Conservation (phyloP, 1,140 invertebrate species). For the Eufriesea mexicana region DNA sequence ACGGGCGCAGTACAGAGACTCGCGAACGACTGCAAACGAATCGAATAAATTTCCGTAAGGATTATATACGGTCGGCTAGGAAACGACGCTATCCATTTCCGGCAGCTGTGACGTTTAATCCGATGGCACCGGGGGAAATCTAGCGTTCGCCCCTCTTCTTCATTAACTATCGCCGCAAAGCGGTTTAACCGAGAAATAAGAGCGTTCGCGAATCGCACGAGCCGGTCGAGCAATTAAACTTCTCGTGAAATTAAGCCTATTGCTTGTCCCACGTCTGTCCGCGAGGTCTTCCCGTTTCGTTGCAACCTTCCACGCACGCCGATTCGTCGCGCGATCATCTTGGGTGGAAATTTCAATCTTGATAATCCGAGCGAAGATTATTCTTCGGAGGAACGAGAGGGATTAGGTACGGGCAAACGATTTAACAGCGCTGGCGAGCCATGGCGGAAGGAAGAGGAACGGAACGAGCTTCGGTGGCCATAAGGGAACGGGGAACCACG, state of each 20-base stretch:
- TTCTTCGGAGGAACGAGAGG: not conserved
- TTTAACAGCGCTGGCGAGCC: not conserved
- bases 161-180: conserved; percentile 46
- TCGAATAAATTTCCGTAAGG: conserved; percentile 58
- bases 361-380: not conserved
- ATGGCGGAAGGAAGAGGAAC: not conserved
- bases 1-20: not conserved
- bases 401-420: not conserved
- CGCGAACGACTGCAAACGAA: conserved; percentile 36
- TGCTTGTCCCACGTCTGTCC: not conserved
- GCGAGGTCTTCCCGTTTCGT: not conserved
- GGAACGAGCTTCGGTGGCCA: not conserved
- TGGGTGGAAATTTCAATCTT: not conserved
- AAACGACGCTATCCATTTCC: conserved; percentile 66
- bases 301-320: not conserved
- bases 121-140: conserved; percentile 64
- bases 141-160: conserved; percentile 51
- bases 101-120: conserved; percentile 66
- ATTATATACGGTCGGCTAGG: conserved; percentile 57
- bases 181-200: conserved; percentile 56
- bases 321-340: not conserved
- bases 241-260: conserved; percentile 27
- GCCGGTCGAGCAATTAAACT: conserved; percentile 27
- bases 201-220: not conserved
- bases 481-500: conserved; percentile 7